Conservation (phyloP, 2,113 vertebrate species). For the Reinhardtius hippoglossoides region DNA sequence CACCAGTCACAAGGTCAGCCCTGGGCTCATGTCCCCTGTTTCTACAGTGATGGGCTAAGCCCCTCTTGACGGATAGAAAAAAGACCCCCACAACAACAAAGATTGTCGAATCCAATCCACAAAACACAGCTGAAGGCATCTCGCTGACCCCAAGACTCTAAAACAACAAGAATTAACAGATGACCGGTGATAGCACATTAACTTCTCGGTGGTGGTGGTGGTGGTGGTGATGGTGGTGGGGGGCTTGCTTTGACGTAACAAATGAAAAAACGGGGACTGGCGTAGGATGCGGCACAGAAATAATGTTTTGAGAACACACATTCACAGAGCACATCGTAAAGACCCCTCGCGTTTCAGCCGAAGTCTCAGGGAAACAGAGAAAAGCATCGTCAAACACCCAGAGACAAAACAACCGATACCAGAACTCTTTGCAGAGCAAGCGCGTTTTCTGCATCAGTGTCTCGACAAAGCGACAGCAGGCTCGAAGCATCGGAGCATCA, state of each 20-base stretch:
- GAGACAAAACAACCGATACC: constrained; percentile 55
- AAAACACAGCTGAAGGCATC: constrained; percentile 58
- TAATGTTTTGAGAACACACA: constrained; percentile 50
- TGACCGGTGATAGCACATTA: constrained; percentile 24
- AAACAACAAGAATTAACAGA: constrained; percentile 30
- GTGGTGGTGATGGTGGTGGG: no score
- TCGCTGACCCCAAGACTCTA: constrained; percentile 47
- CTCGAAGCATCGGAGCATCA: constrained; percentile 69
- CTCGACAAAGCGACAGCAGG: constrained; percentile 66
- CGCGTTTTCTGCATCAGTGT: constrained; percentile 69
- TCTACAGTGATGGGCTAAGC: constrained; percentile 69
- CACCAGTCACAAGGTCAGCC: constrained; percentile 75
- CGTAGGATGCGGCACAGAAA: constrained; percentile 44
- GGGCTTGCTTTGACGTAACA: neutral
- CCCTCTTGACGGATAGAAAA: constrained; percentile 56
- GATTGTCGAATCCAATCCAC: constrained; percentile 61
- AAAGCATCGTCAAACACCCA: constrained; percentile 55
- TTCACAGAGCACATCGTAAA: constrained; percentile 55
- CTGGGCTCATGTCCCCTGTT: constrained; percentile 68
- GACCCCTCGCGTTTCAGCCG: constrained; percentile 32
- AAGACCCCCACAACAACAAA: constrained; percentile 21
- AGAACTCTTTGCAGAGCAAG: constrained; percentile 64
- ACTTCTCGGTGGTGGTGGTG: neutral
- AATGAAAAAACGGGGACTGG: neutral
- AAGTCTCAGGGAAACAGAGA: constrained; percentile 57